Evolutionary conservation across 2,797 vertebrate species (phyloP), one percentile per base, ranked within the genome.

Genomic region (Gouania willdenowi): DNA sequence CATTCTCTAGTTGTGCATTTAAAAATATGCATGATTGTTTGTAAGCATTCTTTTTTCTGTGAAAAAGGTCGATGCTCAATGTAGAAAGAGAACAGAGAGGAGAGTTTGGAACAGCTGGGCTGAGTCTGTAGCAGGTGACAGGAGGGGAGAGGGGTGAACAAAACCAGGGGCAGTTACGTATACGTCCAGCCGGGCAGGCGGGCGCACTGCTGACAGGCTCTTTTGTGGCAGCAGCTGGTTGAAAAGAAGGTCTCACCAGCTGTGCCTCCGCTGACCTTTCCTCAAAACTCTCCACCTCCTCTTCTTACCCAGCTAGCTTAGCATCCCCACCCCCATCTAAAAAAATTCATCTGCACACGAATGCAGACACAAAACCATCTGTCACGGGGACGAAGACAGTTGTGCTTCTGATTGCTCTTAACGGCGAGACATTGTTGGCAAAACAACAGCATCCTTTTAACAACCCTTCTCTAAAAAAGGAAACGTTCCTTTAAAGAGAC

Each of bases 211-310:
- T 83, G 81, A 86, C 74, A 25, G 75, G 62, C 67, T 47, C 71
- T 70, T 85, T 84, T 82, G 56, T 87, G 74, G 72, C 55, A 81
- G 86, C 90, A 91, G 88, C 89, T 90, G 88, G 85, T 84, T 82
- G 41, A 48, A 66, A 75, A 63, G 71, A 76, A 81, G 81, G 82
- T 85, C 77, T 86, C 68, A 83, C 81, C 87, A 89, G 86, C 88
- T 89, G 87, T 86, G 84, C 55, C 81, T 84, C 58, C 37, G 13
- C 22, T 85, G 79, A 85, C 84, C 82, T 76, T 69, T 72, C 57
- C 61, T 44, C 67, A 60, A 56, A 52, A 35, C 55, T 51, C 49
- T 64, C 64, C 51, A 59, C 62, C 67, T 50, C 68, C 53, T 60
- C 56, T 46, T 61, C 64, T 51, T 43, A 47, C 42, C 35, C 29